phyloP scores from a whole-genome alignment of 2,797 vertebrate species.

The Pangasius macronema region DNA sequence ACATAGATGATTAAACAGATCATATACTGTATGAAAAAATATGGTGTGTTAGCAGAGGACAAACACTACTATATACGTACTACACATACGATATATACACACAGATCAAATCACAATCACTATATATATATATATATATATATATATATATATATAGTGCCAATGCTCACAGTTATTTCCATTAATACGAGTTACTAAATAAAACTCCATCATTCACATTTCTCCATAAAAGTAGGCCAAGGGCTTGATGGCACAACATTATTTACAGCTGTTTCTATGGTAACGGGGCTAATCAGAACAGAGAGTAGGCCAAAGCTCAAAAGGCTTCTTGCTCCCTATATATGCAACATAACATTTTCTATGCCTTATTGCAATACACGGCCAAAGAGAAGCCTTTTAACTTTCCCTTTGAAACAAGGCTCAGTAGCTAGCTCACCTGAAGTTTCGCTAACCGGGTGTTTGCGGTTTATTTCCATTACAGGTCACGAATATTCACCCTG shows the following conservation, averaged over 20 bases:
- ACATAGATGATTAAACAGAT: neutral
- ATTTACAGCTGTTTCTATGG: constrained; percentile 8
- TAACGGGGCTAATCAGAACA: neutral
- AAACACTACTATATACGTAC: neutral
- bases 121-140: neutral
- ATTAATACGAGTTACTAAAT: neutral
- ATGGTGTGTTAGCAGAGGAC: neutral
- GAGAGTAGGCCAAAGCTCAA: neutral
- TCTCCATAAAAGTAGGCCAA: neutral
- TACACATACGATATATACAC: neutral
- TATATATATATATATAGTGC: neutral
- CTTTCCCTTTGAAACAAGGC: neutral
- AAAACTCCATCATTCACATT: neutral
- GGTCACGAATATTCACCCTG: neutral
- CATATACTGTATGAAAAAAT: neutral
- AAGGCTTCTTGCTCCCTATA: neutral
- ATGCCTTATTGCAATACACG: neutral
- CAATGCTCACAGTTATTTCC: neutral
- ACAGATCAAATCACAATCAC: neutral
- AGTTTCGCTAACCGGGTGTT: neutral
- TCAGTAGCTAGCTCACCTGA: neutral
- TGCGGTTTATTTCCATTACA: neutral
- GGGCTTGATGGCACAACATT: neutral
- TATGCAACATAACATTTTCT: neutral
- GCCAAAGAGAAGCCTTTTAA: neutral